These are phyloP conservation scores for Mythimna albipuncta DNA, from an alignment of 2,888 invertebrate species.

Conservation along the genomic window DNA sequence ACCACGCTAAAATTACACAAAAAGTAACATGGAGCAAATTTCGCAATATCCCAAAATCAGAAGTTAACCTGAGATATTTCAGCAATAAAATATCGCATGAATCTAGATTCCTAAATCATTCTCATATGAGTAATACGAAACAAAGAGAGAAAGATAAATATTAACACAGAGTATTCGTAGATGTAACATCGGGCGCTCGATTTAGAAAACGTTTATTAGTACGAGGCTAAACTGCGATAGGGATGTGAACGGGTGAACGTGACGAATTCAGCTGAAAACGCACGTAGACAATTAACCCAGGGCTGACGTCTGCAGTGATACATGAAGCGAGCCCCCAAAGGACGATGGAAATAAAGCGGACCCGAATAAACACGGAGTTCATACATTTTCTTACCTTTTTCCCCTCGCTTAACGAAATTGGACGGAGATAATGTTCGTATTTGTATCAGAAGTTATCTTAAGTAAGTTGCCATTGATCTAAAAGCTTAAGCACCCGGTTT, in stretches of 20 bases:
- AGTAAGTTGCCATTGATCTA: conserved; percentile 50
- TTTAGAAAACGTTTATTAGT: conserved; percentile 73
- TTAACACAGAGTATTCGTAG: conserved; percentile 35
- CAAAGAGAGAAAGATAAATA: conserved; percentile 42
- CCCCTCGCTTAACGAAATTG: conserved; percentile 68
- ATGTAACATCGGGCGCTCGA: conserved; percentile 62
- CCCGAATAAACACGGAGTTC: conserved; percentile 79
- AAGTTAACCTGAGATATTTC: conserved; percentile 11
- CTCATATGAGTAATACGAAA: conserved; percentile 28
- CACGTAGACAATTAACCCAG: conserved; percentile 87
- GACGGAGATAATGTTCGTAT: conserved; percentile 62
- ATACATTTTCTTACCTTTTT: conserved; percentile 74
- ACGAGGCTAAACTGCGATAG: conserved; percentile 63
- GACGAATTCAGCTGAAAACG: conserved; percentile 84
- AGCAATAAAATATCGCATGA: conserved; percentile 11
- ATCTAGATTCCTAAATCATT: conserved; percentile 39
- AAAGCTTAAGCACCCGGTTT: conserved; percentile 48
- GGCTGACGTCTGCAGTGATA: conserved; percentile 85
- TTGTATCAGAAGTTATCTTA: conserved; percentile 62
- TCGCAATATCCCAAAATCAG: conserved; percentile 16
- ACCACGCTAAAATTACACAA: conserved; percentile 39
- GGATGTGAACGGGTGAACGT: conserved; percentile 76
- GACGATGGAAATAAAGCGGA: conserved; percentile 75
- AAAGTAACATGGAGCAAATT: conserved; percentile 19
- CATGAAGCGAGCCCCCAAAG: conserved; percentile 77